Base-by-base conservation (phyloP, 2,113 vertebrate genomes). In the Pseudopodoces humilis region DNA sequence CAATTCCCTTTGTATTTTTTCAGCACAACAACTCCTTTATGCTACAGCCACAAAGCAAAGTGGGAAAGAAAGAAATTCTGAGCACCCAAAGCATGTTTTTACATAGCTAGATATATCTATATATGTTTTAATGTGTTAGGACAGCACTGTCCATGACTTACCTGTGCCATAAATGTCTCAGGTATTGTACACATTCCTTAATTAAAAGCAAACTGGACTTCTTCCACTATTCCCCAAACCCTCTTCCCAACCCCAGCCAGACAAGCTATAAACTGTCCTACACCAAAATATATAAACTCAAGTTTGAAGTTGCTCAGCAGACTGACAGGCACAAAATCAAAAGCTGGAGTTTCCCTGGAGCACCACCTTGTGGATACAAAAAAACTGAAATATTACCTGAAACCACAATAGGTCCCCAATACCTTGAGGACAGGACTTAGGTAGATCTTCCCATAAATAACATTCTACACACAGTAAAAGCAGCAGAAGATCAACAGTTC, bases 291-390 rank as follows among this genome's bases (percentile, higher is more conserved):
- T 0, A 13, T 27, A 24, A 79, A 74, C 44, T 52, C 39, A 46
- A 69, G 43, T 35, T 23, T 53, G 5, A 70, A 79, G 30, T 30
- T 65, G 30, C 22, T 75, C 43, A 85, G 62, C 44, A 46, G 37
- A 71, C 13, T 2, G 0, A 64, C 11, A 71, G 14, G 33, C 65
- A 58, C 18, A 89, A 74, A 85, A 79, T 14, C 31, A 68, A 75
- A 87, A 56, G 17, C 39, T 64, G 59, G 19, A 1, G 43, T 52
- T 96, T 95, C 85, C 92, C 85, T 95, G 82, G 85, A 96, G 96
- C 94, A 95, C 94, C 96, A 97, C 75, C 95, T 90, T 67, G 95
- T 96, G 96, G 96, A 94, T 44, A 25, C 33, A 60, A 59, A 64
- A 30, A 85, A 86, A 86, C 3, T 27, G 17, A 88, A 86, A 8